Evolutionary conservation across 2,888 invertebrate species (phyloP), one percentile per base, ranked within the genome.

Genomic region (Ophion ventricosus): DNA sequence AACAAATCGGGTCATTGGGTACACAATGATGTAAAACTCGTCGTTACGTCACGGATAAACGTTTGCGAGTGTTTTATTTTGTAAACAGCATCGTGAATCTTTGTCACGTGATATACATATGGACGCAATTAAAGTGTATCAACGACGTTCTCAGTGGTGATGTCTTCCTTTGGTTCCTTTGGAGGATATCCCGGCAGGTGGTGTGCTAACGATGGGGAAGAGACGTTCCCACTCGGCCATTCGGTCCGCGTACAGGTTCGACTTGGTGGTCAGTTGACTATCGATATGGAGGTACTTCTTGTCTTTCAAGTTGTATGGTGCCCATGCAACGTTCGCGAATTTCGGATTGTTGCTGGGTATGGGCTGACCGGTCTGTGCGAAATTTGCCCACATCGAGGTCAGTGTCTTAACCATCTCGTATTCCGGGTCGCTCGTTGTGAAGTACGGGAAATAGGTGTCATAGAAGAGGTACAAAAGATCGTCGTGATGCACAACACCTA

Each of bases 391-490:
- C 77, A 94, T 88, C 0, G 91, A 88, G 0, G 94, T 94, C 87
- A 94, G 88, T 26, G 92, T 92, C 17, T 92, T 90, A 1, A 95
- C 93, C 83, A 93, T 93, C 17, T 90, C 88, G 66, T 91, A 91
- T 83, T 95, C 95, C 7, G 94, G 93, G 40, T 93, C 94, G 35
- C 88, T 91, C 26, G 90, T 90, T 0, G 92, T 90, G 63, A 94
- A 93, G 88, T 92, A 93, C 17, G 94, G 94, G 54, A 91, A 91
- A 0, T n/a, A 17, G 23, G 90, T 90, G 63, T 94, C 91, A 67
- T 92, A 93, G 87, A 94, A 94, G 5, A 95, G 85, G 87, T 95
- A 95, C 86, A 94, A 94, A 76, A 95, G 90, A 87, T 95, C 95
- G 85, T 95, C 95, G 72, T 94, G 94, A 88, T 94, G 94, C 0